These are phyloP conservation scores for Thalassarche chlororhynchos DNA, from an alignment of 2,113 vertebrate genomes.

Conservation along the genomic window DNA sequence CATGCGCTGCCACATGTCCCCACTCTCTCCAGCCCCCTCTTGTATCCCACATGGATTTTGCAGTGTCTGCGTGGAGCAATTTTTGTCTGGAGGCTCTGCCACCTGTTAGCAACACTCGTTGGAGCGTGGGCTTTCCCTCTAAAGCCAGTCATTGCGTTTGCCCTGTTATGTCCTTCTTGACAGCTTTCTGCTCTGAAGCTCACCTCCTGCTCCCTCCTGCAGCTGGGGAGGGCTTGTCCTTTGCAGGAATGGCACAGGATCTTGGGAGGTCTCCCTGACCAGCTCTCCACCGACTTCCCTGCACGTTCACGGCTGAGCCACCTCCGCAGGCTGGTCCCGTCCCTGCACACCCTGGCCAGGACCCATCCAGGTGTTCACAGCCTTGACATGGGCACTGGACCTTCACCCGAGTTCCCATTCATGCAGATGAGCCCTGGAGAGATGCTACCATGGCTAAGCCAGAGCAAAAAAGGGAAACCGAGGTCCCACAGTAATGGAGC, in stretches of 20 bases:
- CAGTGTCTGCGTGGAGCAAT: accelerated
- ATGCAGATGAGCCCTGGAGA: neutral
- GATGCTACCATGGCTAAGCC: neutral
- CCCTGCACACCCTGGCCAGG: neutral
- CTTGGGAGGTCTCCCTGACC: neutral
- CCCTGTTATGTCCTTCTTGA: neutral
- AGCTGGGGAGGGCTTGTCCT: accelerated
- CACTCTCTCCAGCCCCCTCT: neutral
- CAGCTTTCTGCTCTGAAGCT: neutral
- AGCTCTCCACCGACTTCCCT: neutral
- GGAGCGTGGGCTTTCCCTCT: neutral
- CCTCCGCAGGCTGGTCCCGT: neutral
- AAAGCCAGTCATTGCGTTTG: neutral
- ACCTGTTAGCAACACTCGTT: neutral
- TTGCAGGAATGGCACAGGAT: neutral
- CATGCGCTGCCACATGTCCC: accelerated
- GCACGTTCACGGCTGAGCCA: neutral
- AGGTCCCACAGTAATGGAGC: neutral
- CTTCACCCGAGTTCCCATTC: neutral
- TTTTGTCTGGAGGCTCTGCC: neutral
- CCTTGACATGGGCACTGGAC: neutral
- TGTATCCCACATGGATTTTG: neutral
- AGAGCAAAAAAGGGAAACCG: neutral
- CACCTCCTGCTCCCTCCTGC: neutral
- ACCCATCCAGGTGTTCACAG: neutral